A percentile compares a stretch with the other conserved stretches of the same genome.
Conservation (phyloP, 2,113 vertebrate species). For the Ceyx margarethae region DNA sequence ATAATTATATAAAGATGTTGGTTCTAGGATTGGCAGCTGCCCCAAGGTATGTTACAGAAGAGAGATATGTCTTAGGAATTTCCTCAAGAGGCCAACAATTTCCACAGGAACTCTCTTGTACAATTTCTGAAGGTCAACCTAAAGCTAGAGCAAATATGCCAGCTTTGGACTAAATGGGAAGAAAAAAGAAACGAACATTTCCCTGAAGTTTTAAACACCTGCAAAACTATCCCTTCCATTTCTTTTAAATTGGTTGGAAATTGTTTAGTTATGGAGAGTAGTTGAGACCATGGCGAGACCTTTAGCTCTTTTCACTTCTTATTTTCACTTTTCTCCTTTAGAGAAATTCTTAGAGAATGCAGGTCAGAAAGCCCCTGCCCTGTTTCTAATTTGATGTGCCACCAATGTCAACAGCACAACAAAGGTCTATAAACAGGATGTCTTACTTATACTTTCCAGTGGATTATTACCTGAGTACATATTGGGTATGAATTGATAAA, state of each 20-base stretch:
- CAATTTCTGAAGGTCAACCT: background rate
- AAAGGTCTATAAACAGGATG: background rate
- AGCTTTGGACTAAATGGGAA: background rate
- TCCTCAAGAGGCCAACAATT: background rate
- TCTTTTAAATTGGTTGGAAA: background rate
- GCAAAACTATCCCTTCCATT: background rate
- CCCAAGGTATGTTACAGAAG: background rate
- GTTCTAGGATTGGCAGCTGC: background rate
- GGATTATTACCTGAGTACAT: background rate
- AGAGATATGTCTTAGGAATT: background rate
- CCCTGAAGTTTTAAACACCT: background rate
- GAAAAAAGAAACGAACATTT: background rate
- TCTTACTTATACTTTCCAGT: background rate
- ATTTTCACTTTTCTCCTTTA: background rate
- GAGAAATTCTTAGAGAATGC: background rate
- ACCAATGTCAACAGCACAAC: background rate
- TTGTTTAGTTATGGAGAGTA: background rate
- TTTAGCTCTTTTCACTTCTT: background rate
- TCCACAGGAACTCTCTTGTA: background rate
- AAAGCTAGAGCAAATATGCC: background rate
- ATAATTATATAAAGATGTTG: background rate
- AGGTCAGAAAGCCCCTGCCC: background rate
- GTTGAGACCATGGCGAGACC: background rate
- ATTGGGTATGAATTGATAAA: background rate
- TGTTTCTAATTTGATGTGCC: background rate